Conservation (phyloP, 2,888 invertebrate genomes). For the Apodemia duryi region DNA sequence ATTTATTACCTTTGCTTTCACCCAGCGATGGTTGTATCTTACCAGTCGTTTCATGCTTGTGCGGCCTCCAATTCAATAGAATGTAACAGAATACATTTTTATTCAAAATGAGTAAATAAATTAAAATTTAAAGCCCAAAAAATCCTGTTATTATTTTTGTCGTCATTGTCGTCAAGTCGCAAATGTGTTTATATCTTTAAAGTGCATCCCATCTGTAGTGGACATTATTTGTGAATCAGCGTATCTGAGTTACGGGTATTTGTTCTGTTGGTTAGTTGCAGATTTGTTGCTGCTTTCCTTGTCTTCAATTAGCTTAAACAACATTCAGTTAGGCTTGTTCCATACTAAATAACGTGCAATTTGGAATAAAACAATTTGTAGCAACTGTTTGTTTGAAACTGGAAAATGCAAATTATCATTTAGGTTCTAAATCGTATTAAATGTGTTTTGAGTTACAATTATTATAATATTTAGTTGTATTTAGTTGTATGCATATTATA, state of each 20-base stretch:
- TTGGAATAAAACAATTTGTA: constrained; percentile 15
- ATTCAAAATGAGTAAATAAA: no score
- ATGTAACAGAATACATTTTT: no score
- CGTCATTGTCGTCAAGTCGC: constrained; percentile 23
- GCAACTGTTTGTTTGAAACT: constrained; percentile 10
- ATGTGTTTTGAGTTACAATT: no score
- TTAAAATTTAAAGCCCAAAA: background rate
- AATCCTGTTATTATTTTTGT: background rate
- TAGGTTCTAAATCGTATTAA: background rate
- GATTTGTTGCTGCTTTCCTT: constrained; percentile 35
- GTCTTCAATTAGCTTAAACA: constrained; percentile 34
- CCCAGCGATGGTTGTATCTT: no score
- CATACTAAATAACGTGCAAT: constrained; percentile 10
- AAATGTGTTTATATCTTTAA: constrained; percentile 44
- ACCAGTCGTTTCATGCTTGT: no score
- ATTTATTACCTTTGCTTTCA: no score
- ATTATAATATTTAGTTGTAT: no score
- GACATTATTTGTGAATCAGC: constrained; percentile 62
- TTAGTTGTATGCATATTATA: no score
- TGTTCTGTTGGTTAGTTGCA: constrained; percentile 45
- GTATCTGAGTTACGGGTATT: constrained; percentile 49
- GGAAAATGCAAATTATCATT: background rate
- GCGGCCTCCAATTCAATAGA: no score
- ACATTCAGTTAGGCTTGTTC: constrained; percentile 16
- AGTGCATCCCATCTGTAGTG: constrained; percentile 43